Base-by-base conservation (phyloP, 2,888 invertebrate genomes). In the Leptothorax acervorum region DNA sequence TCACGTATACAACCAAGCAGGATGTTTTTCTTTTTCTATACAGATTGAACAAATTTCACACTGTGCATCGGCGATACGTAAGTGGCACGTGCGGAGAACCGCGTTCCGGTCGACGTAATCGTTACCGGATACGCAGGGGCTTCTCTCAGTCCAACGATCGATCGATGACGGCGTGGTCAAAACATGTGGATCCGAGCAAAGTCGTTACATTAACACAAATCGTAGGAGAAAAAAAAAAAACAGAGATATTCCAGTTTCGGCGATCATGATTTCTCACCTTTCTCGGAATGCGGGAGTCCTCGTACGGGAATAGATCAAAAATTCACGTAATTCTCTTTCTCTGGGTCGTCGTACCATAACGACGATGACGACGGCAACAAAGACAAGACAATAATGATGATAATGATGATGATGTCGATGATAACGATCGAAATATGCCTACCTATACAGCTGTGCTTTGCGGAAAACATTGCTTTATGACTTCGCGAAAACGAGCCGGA, bases 61-160 rank as follows among this genome's bases (percentile, higher is more conserved):
- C n/a, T 42, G 18, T 57, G n/a, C 45, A n/a, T 74, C 45, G 45
- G 31, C n/a, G 42, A 74, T 74, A 45, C 23, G 28, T 39, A 68
- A 70, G 15, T 48, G 11, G 45, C 68, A 28, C 39, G 63, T 66
- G 42, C 39, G 35, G 31, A 62, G 62, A 76, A n/a, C 70, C 12
- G 12, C 57, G 63, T 81, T 82, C 84, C 88, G 86, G 83, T 88
- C 60, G 86, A 86, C 79, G 73, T 86, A 85, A 90, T 86, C 42
- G 71, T 82, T 78, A 71, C 84, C 83, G 88, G 90, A 89, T 85
- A 83, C 63, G 74, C 70, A 60, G 51, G n/a, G 28, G 55, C 42
- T 84, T 84, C 81, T 60, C 79, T 66, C 70, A 73, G 60, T 81
- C 73, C 45, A 62, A 23, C 42, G 39, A 31, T 73, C 39, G 28